Percentiles rank a stretch among this genome's conserved stretches.
Evolutionary conservation across 2,888 invertebrate genomes (phyloP).

Genomic region (Boloria selene): DNA sequence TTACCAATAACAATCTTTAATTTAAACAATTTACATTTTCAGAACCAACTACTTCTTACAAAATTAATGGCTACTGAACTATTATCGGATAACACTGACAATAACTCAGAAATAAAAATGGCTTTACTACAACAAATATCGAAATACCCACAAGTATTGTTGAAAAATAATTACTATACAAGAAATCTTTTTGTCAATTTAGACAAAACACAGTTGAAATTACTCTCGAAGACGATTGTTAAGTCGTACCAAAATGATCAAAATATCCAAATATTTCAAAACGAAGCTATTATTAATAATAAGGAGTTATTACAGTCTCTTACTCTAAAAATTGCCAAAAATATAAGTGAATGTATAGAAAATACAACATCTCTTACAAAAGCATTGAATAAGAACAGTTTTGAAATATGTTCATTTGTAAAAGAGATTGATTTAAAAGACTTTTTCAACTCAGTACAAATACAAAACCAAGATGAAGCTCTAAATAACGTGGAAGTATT

Average conservation of each 20-base stretch:
- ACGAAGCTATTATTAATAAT: slow-evolving; percentile 54
- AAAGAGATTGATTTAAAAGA: slow-evolving; percentile 53
- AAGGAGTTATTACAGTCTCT: slow-evolving; percentile 57
- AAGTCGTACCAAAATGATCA: slow-evolving; percentile 52
- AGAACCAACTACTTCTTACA: slow-evolving; percentile 63
- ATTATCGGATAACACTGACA: slow-evolving; percentile 43
- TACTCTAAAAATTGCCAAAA: slow-evolving; percentile 60
- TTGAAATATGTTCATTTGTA: slow-evolving; percentile 55
- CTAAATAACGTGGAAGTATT: slow-evolving; percentile 57
- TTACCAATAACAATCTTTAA: not conserved
- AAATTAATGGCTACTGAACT: slow-evolving; percentile 62
- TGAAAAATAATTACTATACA: slow-evolving; percentile 50
- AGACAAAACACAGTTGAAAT: slow-evolving; percentile 56
- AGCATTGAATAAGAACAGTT: slow-evolving; percentile 57
- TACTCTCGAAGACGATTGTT: slow-evolving; percentile 59
- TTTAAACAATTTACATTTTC: slow-evolving; percentile 45
- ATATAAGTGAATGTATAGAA: slow-evolving; percentile 58
- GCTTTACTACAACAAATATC: slow-evolving; percentile 61
- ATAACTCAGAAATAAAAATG: slow-evolving; percentile 51
- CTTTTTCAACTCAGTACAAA: slow-evolving; percentile 49
- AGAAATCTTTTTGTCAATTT: slow-evolving; percentile 60
- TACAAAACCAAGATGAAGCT: slow-evolving; percentile 51
- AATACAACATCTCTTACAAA: slow-evolving; percentile 60
- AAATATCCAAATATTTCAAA: slow-evolving; percentile 51
- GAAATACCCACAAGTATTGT: slow-evolving; percentile 48